Evolutionary conservation across 53 echinoderm and acorn worm species (phyloP), one percentile per base, ranked within the genome.

Genomic region (Henricia sp.): DNA sequence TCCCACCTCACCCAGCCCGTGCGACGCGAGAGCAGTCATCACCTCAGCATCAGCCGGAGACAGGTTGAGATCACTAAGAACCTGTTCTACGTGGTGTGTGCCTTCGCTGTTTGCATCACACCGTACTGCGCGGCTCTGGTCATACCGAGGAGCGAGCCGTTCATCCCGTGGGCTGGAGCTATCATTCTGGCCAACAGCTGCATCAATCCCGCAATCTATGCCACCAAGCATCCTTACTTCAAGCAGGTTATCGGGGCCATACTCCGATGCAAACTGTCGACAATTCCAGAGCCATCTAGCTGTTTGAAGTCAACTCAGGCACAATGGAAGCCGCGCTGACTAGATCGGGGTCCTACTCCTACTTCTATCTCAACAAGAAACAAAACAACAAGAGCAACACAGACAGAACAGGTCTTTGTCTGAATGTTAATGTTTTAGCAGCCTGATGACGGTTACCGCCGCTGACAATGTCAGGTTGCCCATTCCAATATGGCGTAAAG

Each of bases 21-120:
- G 35, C 65, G 91, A 4, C 80, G 95, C 24, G 93, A 93, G 70
- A 93, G 93, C 72, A 70, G 82, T 26, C 85, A 84, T 28, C 82
- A 72, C 1, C 71, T 83, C 13, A 67, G 89, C 16, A 89, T 86
- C 58, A 96, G 93, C 83, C 84, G 78, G 52, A 74, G 91, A 27
- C 93, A 96, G 53, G 83, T 96, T 5, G 87, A 96, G 68, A 91
- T 96, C 36, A 93, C 96, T 68, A 93, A 93, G 85, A 96, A 96
- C 68, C 85, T 96, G 42, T 96, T 93, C 54, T 93, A 91, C 87
- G 96, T 96, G 35, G 96, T 96, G n/a, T 87, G 88, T 43, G 96
- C 93, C 25, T 96, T 93, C 70, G 54, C 91, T 6, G 28, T 96
- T 23, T 96, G 96, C 70, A 91, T 96, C 66, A 96, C 96, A 9